Evolutionary conservation across 2,797 vertebrate species (phyloP), one percentile per base, ranked within the genome.

Genomic region (Tympanoctomys barrerae): DNA sequence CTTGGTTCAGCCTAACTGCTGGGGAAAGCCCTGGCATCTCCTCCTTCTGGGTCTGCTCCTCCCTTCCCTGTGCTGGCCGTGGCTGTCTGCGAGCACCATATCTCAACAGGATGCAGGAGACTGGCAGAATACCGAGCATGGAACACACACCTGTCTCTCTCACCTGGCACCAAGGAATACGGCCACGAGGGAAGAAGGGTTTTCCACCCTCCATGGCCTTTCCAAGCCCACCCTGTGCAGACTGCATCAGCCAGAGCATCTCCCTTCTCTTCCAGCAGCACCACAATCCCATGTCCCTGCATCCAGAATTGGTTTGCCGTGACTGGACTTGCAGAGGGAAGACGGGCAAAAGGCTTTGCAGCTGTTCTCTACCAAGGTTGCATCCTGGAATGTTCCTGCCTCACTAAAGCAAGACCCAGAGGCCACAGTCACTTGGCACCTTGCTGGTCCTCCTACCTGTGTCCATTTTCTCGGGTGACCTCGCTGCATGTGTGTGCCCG

Each of bases 21-120:
- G 1, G 66, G 22, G 49, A 39, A 77, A 10, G 28, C 16, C 71
- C 26, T 16, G 5, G 12, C 2, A 6, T 24, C 1, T 57, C 61
- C 19, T 68, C 46, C 49, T 14, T 46, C 54, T 59, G 21, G 54
- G 79, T 54, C 16, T 49, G 42, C 14, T 31, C n/a, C 57, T 26
- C 46, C 14, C 6, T 6, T 22, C 36, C 7, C 61, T 0, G 9
- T 18, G 1, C 21, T 1, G 33, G 66, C 33, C 8, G 2, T 5
- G 0, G 7, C 13, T 12, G 3, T 22, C 61, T n/a, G 16, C 0
- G 1, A 0, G 14, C 21, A 6, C 28, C 5, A 13, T 3, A 22
- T 24, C 26, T 0, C 0, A 2, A 66, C 33, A 4, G 66, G 83
- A 7, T 0, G 0, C 26, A 42, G 33, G 24, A 36, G 11, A 24